Evolutionary conservation across 2,888 invertebrate genomes (phyloP).

Genomic region (Dioctria linearis): DNA sequence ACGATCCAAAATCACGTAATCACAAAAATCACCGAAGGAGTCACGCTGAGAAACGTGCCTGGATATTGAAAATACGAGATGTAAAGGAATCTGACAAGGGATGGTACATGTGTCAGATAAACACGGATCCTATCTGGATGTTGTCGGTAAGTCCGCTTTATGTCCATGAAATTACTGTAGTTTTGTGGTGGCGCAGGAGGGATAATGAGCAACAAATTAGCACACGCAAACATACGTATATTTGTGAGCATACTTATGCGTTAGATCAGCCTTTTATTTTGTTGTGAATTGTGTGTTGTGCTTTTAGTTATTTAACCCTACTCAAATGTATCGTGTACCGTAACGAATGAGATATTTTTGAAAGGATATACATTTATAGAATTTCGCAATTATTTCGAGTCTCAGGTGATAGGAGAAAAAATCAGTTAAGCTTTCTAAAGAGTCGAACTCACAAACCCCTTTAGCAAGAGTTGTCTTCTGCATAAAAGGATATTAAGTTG

Average conservation of each 20-base stretch:
- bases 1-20: slow-evolving; percentile 92
- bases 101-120: slow-evolving; percentile 75
- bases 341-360: background rate
- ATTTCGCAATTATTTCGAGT: background rate
- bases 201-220: slow-evolving; percentile 44
- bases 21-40: slow-evolving; percentile 89
- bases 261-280: background rate
- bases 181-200: background rate
- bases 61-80: slow-evolving; percentile 80
- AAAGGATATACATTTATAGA: no score
- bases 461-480: no score
- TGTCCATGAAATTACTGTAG: slow-evolving; percentile 37
- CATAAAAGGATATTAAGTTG: no score
- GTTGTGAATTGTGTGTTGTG: background rate
- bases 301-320: background rate
- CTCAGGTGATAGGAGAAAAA: background rate
- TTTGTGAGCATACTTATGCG: background rate
- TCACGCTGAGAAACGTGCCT: slow-evolving; percentile 84
- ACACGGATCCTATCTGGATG: slow-evolving; percentile 80
- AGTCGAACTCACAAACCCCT: background rate
- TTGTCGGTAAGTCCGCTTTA: slow-evolving; percentile 81
- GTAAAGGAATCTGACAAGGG: slow-evolving; percentile 86
- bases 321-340: background rate
- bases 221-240: background rate
- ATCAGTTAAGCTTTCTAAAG: background rate